A percentile compares a stretch with the other conserved stretches of the same genome.
Conservation (phyloP, 2,113 vertebrate species). For the Hipposideros armiger region DNA sequence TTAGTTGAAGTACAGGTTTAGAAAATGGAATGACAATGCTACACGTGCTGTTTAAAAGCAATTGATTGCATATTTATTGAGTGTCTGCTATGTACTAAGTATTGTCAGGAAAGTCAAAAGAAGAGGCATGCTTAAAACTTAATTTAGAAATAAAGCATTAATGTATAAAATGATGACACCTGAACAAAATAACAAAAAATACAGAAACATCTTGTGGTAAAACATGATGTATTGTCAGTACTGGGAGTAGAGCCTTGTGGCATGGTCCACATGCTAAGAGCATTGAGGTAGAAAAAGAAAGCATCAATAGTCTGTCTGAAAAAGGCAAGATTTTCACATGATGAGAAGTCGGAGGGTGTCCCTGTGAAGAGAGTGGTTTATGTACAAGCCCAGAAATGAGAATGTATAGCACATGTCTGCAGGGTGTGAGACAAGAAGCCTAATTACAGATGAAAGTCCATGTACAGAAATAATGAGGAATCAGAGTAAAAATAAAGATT, state of each 20-base stretch:
- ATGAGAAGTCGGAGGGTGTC: not conserved
- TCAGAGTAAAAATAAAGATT: not conserved
- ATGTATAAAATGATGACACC: not conserved
- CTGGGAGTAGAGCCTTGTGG: not conserved
- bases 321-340: not conserved
- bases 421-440: not conserved
- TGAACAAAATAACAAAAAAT: conserved; percentile 34
- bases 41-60: not conserved
- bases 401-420: not conserved
- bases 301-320: not conserved
- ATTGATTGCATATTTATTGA: not conserved
- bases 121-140: not conserved
- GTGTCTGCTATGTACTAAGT: not conserved
- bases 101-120: not conserved
- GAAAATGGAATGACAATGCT: not conserved
- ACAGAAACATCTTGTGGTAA: not conserved
- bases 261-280: not conserved
- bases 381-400: not conserved
- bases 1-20: not conserved
- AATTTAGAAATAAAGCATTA: not conserved
- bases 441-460: not conserved
- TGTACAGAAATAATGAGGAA: not conserved
- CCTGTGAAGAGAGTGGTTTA: not conserved
- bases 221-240: not conserved
- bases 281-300: not conserved